Evolutionary conservation across 2,113 vertebrate genomes (phyloP).

Genomic region (Odobenus rosmarus): DNA sequence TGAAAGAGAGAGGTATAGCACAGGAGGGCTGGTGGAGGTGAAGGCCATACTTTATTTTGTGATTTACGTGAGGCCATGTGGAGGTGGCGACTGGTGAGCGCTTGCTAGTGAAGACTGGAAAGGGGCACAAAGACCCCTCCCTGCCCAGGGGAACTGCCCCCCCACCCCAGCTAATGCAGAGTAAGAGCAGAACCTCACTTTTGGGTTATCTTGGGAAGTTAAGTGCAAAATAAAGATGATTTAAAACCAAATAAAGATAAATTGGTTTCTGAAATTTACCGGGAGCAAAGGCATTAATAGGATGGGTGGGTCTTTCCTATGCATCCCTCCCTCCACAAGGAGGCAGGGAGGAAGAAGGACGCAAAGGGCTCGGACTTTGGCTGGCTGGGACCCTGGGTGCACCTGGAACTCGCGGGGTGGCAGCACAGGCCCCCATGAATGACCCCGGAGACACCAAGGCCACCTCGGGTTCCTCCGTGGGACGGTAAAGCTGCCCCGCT

Average conservation of each 20-base stretch:
- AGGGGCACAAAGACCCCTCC: background rate
- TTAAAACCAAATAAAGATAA: background rate
- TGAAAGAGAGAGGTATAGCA: background rate
- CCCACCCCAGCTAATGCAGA: background rate
- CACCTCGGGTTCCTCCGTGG: too few relatives aligned
- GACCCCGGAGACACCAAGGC: background rate
- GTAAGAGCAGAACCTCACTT: background rate
- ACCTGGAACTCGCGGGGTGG: rapidly evolving
- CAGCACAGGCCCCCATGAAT: background rate
- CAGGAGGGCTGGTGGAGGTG: rapidly evolving
- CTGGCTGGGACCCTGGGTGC: too few relatives aligned
- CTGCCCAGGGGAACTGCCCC: background rate
- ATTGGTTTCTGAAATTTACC: background rate
- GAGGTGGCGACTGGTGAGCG: background rate
- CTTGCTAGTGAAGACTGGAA: background rate
- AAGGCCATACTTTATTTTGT: rapidly evolving
- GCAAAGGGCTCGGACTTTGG: background rate
- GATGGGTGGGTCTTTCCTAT: background rate
- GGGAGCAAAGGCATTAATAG: rapidly evolving
- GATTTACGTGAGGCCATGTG: background rate
- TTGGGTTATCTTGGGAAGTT: background rate
- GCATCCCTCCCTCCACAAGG: background rate
- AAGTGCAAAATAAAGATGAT: background rate
- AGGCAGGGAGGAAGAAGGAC: background rate
- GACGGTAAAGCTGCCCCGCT: background rate